Conservation (phyloP, 2,113 vertebrate genomes). For the Cyanoliseus patagonus region DNA sequence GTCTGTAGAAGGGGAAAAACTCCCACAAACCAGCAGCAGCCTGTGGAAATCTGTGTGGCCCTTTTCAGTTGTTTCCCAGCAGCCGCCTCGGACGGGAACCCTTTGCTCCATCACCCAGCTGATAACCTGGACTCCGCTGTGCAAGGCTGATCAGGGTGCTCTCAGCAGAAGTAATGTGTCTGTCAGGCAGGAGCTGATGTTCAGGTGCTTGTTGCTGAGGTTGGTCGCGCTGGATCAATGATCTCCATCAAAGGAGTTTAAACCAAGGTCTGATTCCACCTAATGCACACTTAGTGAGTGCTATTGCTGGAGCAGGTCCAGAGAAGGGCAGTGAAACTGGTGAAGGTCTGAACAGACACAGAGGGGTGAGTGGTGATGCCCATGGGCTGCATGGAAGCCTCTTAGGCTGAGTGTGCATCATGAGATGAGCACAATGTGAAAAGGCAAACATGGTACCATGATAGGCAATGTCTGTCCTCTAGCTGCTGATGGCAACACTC, state of each 20-base stretch:
- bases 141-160: not conserved
- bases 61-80: not conserved
- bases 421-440: not conserved
- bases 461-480: not conserved
- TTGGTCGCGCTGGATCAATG: accelerated
- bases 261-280: not conserved
- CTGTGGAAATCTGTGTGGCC: not conserved
- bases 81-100: accelerated
- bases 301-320: not conserved
- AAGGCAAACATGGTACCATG: accelerated
- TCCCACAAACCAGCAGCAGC: accelerated
- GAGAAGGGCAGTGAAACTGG: not conserved
- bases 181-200: not conserved
- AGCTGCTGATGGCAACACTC: not conserved
- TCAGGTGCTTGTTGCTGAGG: not conserved
- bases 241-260: not conserved
- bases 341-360: not conserved
- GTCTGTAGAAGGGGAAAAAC: not conserved
- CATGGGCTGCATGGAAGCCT: not conserved
- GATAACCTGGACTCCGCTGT: not conserved
- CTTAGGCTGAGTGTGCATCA: not conserved
- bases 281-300: not conserved
- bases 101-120: not conserved
- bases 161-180: not conserved
- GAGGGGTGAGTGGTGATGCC: not conserved